Conservation (phyloP, 2,113 vertebrate species). For the Petroica traversi region DNA sequence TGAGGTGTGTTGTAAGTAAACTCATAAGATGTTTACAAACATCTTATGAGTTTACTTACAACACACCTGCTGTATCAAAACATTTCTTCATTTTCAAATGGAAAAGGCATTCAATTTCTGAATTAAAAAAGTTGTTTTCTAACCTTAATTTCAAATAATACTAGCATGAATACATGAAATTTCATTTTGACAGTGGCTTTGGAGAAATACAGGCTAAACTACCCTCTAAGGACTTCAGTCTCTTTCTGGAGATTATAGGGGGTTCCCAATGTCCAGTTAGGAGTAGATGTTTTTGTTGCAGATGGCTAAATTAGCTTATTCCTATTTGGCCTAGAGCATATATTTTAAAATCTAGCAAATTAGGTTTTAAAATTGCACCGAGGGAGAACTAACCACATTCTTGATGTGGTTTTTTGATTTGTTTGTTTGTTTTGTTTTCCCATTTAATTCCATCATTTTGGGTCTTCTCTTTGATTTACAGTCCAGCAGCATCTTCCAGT, state of each 20-base stretch:
- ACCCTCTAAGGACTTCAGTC: not conserved
- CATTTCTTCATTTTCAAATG: not conserved
- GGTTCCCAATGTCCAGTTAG: not conserved
- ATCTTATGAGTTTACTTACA: not conserved
- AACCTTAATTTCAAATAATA: not conserved
- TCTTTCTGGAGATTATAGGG: not conserved
- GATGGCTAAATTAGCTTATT: not conserved
- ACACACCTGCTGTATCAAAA: not conserved
- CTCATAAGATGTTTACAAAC: no score
- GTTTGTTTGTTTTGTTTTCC: no score
- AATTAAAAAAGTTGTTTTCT: not conserved
- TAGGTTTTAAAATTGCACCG: not conserved
- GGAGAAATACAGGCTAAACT: not conserved
- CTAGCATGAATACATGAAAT: not conserved
- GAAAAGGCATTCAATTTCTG: not conserved
- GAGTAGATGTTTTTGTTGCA: not conserved
- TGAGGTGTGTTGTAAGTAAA: no score
- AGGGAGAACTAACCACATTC: not conserved
- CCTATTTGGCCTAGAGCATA: not conserved
- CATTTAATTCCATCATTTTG: not conserved
- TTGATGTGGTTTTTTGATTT: no score
- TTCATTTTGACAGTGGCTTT: not conserved
- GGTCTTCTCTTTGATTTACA: not conserved
- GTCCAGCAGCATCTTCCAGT: not conserved
- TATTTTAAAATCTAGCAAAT: not conserved